Conservation (phyloP, 2,888 invertebrate species). For the Pteria penguin region DNA sequence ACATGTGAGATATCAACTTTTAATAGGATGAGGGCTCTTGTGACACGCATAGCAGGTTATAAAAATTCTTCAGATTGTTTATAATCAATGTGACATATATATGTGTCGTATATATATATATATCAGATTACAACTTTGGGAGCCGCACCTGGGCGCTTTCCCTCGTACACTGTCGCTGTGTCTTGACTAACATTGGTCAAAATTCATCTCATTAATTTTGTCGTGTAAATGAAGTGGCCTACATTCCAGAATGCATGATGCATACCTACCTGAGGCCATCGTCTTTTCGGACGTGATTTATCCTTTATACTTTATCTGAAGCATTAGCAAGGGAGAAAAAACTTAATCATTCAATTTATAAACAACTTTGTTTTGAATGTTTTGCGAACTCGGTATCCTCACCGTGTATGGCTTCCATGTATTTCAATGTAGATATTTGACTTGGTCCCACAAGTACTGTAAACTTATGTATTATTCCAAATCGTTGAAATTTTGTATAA, state of each 20-base stretch:
- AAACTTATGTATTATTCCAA: no score
- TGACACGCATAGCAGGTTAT: background rate
- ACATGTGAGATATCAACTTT: no score
- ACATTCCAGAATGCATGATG: conserved; percentile 20
- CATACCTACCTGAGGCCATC: background rate
- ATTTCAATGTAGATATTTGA: no score
- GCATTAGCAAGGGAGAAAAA: no score
- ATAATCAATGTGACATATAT: background rate
- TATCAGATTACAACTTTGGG: background rate
- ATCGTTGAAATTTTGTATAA: no score
- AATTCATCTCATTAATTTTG: background rate
- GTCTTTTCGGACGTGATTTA: no score
- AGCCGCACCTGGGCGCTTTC: background rate
- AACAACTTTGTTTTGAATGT: no score
- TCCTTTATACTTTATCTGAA: no score
- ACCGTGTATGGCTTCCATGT: no score
- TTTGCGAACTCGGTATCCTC: no score
- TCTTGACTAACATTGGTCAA: background rate
- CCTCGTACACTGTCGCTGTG: background rate
- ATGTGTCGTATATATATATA: background rate
- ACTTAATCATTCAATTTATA: no score
- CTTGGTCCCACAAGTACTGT: no score
- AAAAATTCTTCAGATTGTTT: background rate
- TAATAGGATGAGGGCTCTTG: background rate
- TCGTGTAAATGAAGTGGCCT: background rate